These are phyloP conservation scores for Dimorphilus gyrociliatus DNA, from an alignment of 2,888 invertebrate species.

Conservation along the genomic window DNA sequence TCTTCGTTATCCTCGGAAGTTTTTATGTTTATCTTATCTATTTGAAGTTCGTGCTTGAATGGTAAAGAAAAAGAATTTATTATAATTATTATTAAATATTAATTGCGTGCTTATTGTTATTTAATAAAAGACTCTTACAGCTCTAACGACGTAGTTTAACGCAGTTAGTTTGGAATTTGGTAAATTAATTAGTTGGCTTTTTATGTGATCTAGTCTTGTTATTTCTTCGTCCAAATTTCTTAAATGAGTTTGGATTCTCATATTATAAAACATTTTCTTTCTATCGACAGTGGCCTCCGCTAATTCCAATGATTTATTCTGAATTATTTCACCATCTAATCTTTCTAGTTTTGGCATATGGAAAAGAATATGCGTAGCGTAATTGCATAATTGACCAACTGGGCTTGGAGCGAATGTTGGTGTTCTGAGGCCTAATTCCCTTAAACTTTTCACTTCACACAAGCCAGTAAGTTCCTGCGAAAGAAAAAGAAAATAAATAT, in stretches of 20 bases:
- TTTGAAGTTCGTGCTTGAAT: too few relatives aligned
- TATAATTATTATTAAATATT: too few relatives aligned
- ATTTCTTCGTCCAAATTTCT: constrained; percentile 22
- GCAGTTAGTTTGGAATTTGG: constrained; percentile 19
- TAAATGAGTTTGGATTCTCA: constrained; percentile 26
- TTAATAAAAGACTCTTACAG: too few relatives aligned
- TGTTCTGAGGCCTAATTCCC: constrained; percentile 27
- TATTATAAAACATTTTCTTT: constrained; percentile 37
- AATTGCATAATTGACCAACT: constrained; percentile 33
- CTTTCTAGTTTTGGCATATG: constrained; percentile 27
- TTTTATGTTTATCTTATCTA: too few relatives aligned
- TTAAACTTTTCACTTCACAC: constrained; percentile 19
- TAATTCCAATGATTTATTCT: constrained; percentile 24
- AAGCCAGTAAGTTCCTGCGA: constrained; percentile 30
- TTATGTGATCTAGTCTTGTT: constrained; percentile 17
- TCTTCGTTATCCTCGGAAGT: too few relatives aligned
- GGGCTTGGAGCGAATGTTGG: constrained; percentile 27
- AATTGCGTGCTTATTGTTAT: too few relatives aligned
- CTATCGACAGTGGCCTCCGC: constrained; percentile 35
- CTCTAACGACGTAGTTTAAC: too few relatives aligned
- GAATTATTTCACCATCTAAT: constrained; percentile 30
- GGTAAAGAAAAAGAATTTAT: too few relatives aligned
- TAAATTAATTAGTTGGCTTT: constrained; percentile 17
- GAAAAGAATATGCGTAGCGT: constrained; percentile 32
- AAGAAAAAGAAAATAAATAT: constrained; percentile 2